Conservation (phyloP, 2,888 invertebrate species). For the Helleia helle region DNA sequence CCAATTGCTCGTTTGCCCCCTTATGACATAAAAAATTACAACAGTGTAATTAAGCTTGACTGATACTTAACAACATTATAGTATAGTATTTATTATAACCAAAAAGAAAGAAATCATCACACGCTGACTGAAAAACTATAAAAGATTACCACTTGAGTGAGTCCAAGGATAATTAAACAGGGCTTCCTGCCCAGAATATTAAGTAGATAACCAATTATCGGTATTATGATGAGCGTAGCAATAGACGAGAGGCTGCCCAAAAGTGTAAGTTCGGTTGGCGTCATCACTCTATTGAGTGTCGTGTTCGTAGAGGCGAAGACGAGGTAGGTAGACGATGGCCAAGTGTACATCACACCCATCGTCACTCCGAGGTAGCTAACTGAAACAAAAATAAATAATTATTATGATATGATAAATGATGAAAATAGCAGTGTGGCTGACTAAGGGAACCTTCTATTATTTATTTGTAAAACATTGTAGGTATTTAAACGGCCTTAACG, state of each 20-base stretch:
- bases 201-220: constrained; percentile 30
- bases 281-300: constrained; percentile 44
- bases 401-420: too few species aligned
- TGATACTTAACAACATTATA: too few species aligned
- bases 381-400: constrained; percentile 23
- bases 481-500: too few species aligned
- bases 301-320: constrained; percentile 44
- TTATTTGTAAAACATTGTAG: neutral
- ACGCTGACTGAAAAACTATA: too few species aligned
- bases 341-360: constrained; percentile 41
- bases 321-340: constrained; percentile 44
- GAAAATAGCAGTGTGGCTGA: too few species aligned
- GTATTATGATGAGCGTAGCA: constrained; percentile 38
- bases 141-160: constrained; percentile 38
- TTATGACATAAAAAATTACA: too few species aligned
- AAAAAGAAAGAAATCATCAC: too few species aligned
- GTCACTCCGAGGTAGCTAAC: constrained; percentile 39
- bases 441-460: too few species aligned
- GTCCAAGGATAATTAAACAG: constrained; percentile 27
- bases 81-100: too few species aligned
- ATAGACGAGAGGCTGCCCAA: constrained; percentile 43
- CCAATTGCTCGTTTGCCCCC: too few species aligned
- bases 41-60: too few species aligned
- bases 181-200: constrained; percentile 42
- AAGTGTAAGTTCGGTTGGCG: constrained; percentile 35